Base-by-base conservation (phyloP, 37 sponge, comb jelly and placozoan species). In the Amphimedon queenslandica region DNA sequence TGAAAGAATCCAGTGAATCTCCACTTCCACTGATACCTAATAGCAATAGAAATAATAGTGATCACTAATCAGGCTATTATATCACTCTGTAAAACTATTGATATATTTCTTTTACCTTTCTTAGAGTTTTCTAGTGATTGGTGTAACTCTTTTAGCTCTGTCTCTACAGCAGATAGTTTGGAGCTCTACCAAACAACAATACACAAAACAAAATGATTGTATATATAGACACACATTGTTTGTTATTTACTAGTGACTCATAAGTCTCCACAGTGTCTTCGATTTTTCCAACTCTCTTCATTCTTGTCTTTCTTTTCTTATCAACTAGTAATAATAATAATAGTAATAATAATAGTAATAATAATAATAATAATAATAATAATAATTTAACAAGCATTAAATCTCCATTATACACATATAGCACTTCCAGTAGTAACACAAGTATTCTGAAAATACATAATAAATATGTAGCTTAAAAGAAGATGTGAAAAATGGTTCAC, bases 1-100 rank as follows among this genome's bases (percentile, higher is more conserved):
- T 89, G 80, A 69, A 93, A 0, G 64, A 66, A 42, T 93, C 94
- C 63, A 86, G 84, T 16, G 84, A 70, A 67, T 91, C 88, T 23
- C 67, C 75, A 4, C 18, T 38, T 37, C 27, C 61, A n/a, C 58
- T 56, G 4, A 32, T 10, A 42, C 61, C 6, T 6, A 74, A 18
- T 47, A n/a, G n/a, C n/a, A n/a, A n/a, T n/a, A n/a, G n/a, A n/a
- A n/a, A n/a, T n/a, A n/a, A n/a, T n/a, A n/a, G n/a, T n/a, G n/a
- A n/a, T n/a, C n/a, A n/a, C n/a, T n/a, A n/a, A n/a, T n/a, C n/a
- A n/a, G n/a, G n/a, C n/a, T n/a, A n/a, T n/a, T n/a, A n/a, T n/a
- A n/a, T n/a, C n/a, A n/a, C n/a, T n/a, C n/a, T n/a, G n/a, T n/a
- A n/a, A n/a, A n/a, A n/a, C n/a, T n/a, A n/a, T n/a, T n/a, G n/a